phyloP scores from a whole-genome alignment of 2,888 invertebrate genomes.

The Trachelus troglodyta region DNA sequence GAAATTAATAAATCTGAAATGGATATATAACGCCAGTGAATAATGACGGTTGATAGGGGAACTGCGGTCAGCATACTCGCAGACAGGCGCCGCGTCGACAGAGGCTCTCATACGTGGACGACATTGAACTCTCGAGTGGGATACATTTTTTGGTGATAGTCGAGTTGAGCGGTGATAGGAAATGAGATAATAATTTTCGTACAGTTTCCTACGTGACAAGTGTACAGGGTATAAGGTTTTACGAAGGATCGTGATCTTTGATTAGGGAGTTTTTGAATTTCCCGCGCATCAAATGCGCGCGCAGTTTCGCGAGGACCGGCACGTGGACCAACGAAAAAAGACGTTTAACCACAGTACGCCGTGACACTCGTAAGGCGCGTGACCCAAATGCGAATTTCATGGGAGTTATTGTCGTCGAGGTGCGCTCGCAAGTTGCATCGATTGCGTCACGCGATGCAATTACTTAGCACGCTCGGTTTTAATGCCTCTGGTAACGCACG shows the following conservation, averaged over 20 bases:
- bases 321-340: not conserved
- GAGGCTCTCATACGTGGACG: slow-evolving; percentile 51
- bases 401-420: slow-evolving; percentile 49
- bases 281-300: not conserved
- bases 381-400: slow-evolving; percentile 56
- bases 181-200: not conserved
- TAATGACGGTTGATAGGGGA: slow-evolving; percentile 41
- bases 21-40: slow-evolving; percentile 46
- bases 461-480: slow-evolving; percentile 44
- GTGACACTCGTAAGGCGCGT: slow-evolving; percentile 30
- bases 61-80: slow-evolving; percentile 57
- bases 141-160: not conserved
- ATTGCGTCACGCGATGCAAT: slow-evolving; percentile 53
- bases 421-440: slow-evolving; percentile 44
- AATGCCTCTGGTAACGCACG: not conserved
- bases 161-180: not conserved
- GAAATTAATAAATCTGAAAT: slow-evolving; percentile 53
- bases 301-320: not conserved
- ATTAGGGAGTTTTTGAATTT: not conserved
- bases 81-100: slow-evolving; percentile 60
- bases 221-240: not conserved
- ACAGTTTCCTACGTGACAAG: not conserved
- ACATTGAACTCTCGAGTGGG: not conserved
- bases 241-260: not conserved
- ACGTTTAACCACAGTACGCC: not conserved